Percentiles rank a stretch among this genome's conserved stretches.
Evolutionary conservation across 1,140 invertebrate genomes (phyloP).

Genomic region (Hylaeus anthracinus): DNA sequence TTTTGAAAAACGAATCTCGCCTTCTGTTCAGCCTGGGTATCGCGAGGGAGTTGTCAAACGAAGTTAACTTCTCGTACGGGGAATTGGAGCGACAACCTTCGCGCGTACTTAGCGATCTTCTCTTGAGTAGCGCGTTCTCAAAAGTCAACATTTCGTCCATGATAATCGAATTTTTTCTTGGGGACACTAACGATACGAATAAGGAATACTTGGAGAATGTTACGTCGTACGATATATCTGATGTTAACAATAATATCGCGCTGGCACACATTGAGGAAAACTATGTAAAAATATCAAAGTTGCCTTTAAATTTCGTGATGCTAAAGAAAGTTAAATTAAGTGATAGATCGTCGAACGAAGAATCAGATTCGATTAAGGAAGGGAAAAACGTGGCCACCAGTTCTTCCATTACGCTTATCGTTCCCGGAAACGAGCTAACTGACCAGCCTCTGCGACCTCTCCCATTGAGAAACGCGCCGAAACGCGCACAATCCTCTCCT

Average conservation of each 20-base stretch:
- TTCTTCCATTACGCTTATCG: constrained; percentile 82
- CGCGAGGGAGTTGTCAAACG: no score
- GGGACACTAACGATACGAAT: neutral
- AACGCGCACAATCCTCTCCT: constrained; percentile 69
- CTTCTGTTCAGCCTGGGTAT: neutral
- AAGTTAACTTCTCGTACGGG: neutral
- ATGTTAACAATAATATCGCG: neutral
- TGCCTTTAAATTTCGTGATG: constrained; percentile 23
- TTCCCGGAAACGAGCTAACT: constrained; percentile 79
- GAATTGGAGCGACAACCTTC: no score
- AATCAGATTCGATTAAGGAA: constrained; percentile 21
- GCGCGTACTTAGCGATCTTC: neutral
- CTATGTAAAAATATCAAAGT: constrained; percentile 15
- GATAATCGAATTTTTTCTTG: neutral
- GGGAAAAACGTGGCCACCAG: constrained; percentile 67
- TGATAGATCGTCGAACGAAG: constrained; percentile 30
- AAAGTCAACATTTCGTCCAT: neutral
- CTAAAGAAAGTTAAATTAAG: neutral
- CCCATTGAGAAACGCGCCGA: constrained; percentile 71
- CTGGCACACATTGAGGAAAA: neutral
- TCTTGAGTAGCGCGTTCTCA: neutral
- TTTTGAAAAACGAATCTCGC: constrained; percentile 5
- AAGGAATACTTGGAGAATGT: neutral
- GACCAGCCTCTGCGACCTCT: constrained; percentile 75
- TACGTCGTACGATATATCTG: constrained; percentile 9